Conservation (phyloP, 2,113 vertebrate species). For the Dissostichus mawsoni region DNA sequence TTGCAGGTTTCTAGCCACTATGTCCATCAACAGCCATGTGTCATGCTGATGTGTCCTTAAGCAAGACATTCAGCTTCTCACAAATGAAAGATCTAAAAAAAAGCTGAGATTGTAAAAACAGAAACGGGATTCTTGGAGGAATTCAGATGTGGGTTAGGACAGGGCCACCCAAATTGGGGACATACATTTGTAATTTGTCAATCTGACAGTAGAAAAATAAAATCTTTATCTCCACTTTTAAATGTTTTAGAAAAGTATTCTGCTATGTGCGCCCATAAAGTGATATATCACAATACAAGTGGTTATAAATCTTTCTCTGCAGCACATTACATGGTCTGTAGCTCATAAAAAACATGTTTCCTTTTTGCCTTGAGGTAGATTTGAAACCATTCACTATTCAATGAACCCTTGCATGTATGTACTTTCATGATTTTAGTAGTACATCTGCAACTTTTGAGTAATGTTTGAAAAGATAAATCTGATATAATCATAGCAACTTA, state of each 20-base stretch:
- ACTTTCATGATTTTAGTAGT: not conserved
- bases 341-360: not conserved
- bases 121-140: not conserved
- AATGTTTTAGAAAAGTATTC: not conserved
- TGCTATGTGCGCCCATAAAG: not conserved
- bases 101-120: conserved; percentile 11
- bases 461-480: conserved; percentile 1
- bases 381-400: not conserved
- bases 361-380: not conserved
- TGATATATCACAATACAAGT: not conserved
- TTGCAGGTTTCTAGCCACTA: conserved; percentile 37
- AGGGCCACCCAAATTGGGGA: conserved; percentile 1
- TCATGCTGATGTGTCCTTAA: conserved; percentile 46
- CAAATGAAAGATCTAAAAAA: not conserved
- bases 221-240: conserved; percentile 14
- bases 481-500: not conserved
- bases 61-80: conserved; percentile 12
- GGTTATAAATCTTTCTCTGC: not conserved
- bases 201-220: not conserved
- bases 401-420: no score
- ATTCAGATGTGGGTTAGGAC: not conserved
- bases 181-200: conserved; percentile 2
- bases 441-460: not conserved
- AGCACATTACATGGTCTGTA: not conserved
- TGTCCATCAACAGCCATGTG: conserved; percentile 21